Base-by-base conservation (phyloP, 1,140 invertebrate genomes). In the Gryon sp. region DNA sequence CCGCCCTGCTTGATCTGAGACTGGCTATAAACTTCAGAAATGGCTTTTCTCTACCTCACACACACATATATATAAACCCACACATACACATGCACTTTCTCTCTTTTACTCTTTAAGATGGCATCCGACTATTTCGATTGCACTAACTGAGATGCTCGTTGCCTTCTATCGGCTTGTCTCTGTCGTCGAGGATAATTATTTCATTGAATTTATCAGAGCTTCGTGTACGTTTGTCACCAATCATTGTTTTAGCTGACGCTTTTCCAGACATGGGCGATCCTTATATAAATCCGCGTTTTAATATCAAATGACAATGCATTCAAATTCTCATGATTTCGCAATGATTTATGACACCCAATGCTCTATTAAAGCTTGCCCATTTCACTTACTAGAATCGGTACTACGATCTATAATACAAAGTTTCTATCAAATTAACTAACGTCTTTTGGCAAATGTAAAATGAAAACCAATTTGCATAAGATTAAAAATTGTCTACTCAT, bases 161-260 rank as follows among this genome's bases (percentile, higher is more conserved):
- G n/a, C n/a, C n/a, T 38, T 18, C 40, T 41, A 30, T 41, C 20
- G 43, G 5, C 32, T 34, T 22, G 14, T 53, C 52, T 43, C 22
- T 28, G 55, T 53, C 36, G 16, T 38, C 20, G 38, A 45, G 62
- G 80, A 84, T 87, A 87, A 88, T 87, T 87, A 82, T 88, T 87
- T 87, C 87, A 88, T 87, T 85, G 84, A 84, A 87, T 88, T 86
- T 85, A 85, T 87, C 80, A 80, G 75, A 34, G 43, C 65, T 43
- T 28, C 63, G 32, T 55, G 68, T 66, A 74, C 46, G 59, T 65
- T 73, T 74, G 70, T 78, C 59, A 70, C 50, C 40, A 45, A 65
- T 76, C 68, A 73, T 73, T 69, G 62, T 74, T 78, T 70, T 45
- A 69, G 57, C 36, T 40, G 30, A 34, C 32, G 30, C 50, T 20